These are phyloP conservation scores for Serilophus lunatus DNA, from an alignment of 2,113 vertebrate species.

Conservation along the genomic window DNA sequence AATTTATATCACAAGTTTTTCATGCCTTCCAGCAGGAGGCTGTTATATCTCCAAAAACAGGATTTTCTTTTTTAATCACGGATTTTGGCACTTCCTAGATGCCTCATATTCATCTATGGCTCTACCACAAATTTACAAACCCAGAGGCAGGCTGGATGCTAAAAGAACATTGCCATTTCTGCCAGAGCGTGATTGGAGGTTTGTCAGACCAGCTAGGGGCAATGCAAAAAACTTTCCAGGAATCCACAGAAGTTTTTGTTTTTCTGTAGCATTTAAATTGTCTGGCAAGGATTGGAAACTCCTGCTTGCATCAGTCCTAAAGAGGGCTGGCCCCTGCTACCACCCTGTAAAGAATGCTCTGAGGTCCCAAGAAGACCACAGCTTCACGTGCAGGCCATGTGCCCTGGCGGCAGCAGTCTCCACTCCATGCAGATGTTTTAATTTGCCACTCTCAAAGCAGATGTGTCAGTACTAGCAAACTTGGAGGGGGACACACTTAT, in stretches of 20 bases:
- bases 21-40: neutral
- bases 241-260: conserved; percentile 53
- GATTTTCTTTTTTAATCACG: neutral
- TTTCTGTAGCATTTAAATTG: conserved; percentile 40
- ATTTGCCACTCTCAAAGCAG: conserved; percentile 60
- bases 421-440: conserved; percentile 24
- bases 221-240: conserved; percentile 41
- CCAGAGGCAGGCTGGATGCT: neutral
- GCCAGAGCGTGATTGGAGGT: neutral
- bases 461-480: conserved; percentile 35
- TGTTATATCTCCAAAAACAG: neutral
- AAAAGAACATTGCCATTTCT: neutral
- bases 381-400: conserved; percentile 41
- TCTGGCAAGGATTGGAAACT: conserved; percentile 48
- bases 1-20: neutral
- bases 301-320: conserved; percentile 35
- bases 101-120: neutral
- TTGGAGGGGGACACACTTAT: conserved; percentile 16
- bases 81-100: neutral
- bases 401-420: conserved; percentile 37
- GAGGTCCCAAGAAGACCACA: conserved; percentile 20
- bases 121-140: neutral
- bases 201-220: conserved; percentile 26
- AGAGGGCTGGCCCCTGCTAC: conserved; percentile 40
- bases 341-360: conserved; percentile 22